phyloP scores from a whole-genome alignment of 1,140 invertebrate species.

The Penaeus vannamei region DNA sequence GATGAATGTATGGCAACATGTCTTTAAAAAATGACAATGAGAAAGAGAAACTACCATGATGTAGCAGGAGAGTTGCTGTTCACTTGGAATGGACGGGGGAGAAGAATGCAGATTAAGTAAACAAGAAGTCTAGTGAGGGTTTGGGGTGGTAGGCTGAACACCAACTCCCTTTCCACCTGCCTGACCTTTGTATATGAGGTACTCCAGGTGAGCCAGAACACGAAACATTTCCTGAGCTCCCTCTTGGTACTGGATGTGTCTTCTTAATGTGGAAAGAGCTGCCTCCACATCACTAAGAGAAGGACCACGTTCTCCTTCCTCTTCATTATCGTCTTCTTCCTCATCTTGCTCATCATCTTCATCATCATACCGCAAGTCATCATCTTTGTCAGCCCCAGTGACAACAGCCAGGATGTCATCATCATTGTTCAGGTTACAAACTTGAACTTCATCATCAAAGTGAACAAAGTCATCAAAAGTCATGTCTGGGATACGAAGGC shows the following conservation, averaged over 20 bases:
- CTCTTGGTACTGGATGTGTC: constrained; percentile 62
- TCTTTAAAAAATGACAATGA: too few relatives aligned
- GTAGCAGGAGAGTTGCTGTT: too few relatives aligned
- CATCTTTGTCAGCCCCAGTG: constrained; percentile 57
- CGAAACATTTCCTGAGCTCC: constrained; percentile 63
- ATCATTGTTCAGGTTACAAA: constrained; percentile 62
- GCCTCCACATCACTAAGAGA: constrained; percentile 52
- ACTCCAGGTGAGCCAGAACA: constrained; percentile 59
- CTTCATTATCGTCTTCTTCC: constrained; percentile 24
- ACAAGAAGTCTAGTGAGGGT: constrained; percentile 13
- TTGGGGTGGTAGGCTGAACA: constrained; percentile 53
- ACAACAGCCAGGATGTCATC: constrained; percentile 65
- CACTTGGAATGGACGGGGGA: neutral
- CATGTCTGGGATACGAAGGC: constrained; percentile 48
- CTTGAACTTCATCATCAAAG: constrained; percentile 65
- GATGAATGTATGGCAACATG: too few relatives aligned
- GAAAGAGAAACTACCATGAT: too few relatives aligned
- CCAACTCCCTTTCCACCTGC: constrained; percentile 52
- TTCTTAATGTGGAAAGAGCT: constrained; percentile 46
- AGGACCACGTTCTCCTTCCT: constrained; percentile 15
- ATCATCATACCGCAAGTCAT: constrained; percentile 33
- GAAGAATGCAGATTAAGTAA: neutral
- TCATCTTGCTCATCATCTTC: constrained; percentile 54
- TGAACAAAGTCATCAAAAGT: constrained; percentile 65
- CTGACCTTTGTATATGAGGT: constrained; percentile 62